A percentile compares a stretch with the other conserved stretches of the same genome.
Evolutionary conservation across 2,797 vertebrate species (phyloP).

Genomic region (Chrysocyon brachyurus): DNA sequence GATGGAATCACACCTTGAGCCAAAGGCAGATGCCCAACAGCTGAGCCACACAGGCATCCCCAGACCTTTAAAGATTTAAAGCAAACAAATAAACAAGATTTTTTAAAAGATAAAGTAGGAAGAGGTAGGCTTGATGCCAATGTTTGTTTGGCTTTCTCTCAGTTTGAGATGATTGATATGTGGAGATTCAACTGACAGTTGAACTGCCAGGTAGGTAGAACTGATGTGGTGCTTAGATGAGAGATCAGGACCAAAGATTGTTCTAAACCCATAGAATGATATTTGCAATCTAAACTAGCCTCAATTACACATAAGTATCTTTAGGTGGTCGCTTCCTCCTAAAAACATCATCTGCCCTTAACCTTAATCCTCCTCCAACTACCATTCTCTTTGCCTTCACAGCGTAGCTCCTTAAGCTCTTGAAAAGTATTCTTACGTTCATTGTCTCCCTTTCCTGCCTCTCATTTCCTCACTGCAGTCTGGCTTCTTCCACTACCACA

Average conservation of each 20-base stretch:
- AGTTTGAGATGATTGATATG: neutral
- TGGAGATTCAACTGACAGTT: neutral
- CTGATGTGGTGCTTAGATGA: neutral
- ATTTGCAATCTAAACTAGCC: slow-evolving; percentile 25
- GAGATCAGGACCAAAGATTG: neutral
- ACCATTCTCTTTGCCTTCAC: slow-evolving; percentile 37
- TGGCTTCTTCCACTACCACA: neutral
- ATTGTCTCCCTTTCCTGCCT: neutral
- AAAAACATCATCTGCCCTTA: neutral
- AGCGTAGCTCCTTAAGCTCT: neutral
- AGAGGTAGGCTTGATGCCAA: neutral
- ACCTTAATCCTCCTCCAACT: neutral
- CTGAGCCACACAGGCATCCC: too few species aligned
- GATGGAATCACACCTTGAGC: too few species aligned
- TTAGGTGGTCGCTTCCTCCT: neutral
- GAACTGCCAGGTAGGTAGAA: neutral
- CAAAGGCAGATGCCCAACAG: too few species aligned
- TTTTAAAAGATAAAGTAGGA: slow-evolving; percentile 27
- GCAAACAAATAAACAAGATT: neutral
- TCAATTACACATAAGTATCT: slow-evolving; percentile 24
- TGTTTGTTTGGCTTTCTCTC: neutral
- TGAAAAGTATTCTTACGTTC: neutral
- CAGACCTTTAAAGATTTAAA: slow-evolving; percentile 43
- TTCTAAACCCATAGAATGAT: neutral
- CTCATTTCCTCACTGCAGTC: neutral